Conservation (phyloP, 1,140 invertebrate species). For the Fopius arisanus region DNA sequence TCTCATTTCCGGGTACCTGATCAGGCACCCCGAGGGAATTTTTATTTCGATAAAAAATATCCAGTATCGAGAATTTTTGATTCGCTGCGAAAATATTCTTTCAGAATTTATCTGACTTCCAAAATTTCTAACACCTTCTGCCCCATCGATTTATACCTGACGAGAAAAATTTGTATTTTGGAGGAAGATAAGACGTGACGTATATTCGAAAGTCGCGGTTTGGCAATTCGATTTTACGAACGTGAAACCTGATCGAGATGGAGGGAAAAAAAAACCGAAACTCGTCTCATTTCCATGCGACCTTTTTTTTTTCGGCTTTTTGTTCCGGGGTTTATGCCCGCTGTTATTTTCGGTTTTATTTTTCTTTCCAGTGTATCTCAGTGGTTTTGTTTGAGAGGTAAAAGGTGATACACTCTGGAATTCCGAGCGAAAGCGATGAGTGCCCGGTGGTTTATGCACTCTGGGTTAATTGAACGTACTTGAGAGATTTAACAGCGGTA, state of each 20-base stretch:
- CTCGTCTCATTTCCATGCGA: not conserved
- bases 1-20: no score
- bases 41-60: no score
- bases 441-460: not conserved
- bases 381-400: constrained; percentile 3
- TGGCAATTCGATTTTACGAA: constrained; percentile 10
- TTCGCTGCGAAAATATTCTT: not conserved
- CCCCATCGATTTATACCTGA: not conserved
- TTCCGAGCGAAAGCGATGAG: constrained; percentile 13
- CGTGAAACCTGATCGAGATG: constrained; percentile 32
- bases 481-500: not conserved
- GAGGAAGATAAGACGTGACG: not conserved
- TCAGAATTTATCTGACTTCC: not conserved
- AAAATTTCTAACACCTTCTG: not conserved
- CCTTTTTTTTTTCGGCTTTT: not conserved
- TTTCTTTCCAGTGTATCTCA: not conserved
- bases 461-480: constrained; percentile 18
- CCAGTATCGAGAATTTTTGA: no score
- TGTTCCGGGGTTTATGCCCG: constrained; percentile 11
- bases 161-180: constrained; percentile 7
- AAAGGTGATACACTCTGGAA: not conserved
- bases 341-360: not conserved
- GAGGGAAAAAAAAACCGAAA: constrained; percentile 24
- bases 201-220: constrained; percentile 23
- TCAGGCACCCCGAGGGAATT: no score